These are phyloP conservation scores for Achatina immaculata DNA, from an alignment of 1,140 invertebrate genomes.

Conservation along the genomic window DNA sequence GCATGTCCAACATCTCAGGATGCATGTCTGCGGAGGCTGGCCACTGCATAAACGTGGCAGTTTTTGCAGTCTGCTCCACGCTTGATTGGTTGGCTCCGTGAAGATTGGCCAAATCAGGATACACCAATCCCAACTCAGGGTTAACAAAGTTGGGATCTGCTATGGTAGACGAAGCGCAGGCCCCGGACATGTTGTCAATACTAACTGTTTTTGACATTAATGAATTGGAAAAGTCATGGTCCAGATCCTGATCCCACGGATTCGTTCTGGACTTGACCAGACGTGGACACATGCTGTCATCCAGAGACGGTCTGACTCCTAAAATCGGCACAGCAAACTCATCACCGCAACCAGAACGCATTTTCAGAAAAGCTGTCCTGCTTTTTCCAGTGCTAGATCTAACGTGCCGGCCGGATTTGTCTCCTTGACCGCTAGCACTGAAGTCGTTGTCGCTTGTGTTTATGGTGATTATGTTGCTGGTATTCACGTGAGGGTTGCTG, in stretches of 20 bases:
- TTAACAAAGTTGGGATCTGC: neutral
- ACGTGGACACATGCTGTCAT: neutral
- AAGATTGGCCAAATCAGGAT: slow-evolving; percentile 22
- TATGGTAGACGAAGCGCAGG: neutral
- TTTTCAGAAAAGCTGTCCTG: slow-evolving; percentile 29
- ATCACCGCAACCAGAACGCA: slow-evolving; percentile 21
- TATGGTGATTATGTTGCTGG: slow-evolving; percentile 37
- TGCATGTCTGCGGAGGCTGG: slow-evolving; percentile 34
- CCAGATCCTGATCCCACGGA: slow-evolving; percentile 36
- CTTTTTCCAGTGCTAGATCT: neutral
- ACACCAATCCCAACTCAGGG: slow-evolving; percentile 4
- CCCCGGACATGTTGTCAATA: slow-evolving; percentile 14
- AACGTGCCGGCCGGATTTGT: slow-evolving; percentile 11
- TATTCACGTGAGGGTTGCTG: slow-evolving; percentile 39
- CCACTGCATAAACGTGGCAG: slow-evolving; percentile 29
- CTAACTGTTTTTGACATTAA: slow-evolving; percentile 29
- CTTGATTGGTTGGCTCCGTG: neutral
- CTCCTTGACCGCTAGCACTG: slow-evolving; percentile 14
- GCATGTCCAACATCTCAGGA: slow-evolving; percentile 39
- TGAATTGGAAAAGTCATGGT: slow-evolving; percentile 35
- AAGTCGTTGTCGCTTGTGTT: slow-evolving; percentile 37
- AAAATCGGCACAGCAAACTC: slow-evolving; percentile 18
- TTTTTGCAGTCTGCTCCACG: slow-evolving; percentile 6
- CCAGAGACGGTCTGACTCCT: slow-evolving; percentile 18
- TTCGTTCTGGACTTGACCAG: slow-evolving; percentile 20